Evolutionary conservation across 2,113 vertebrate species (phyloP).

Genomic region (Rhinolophus sinicus): DNA sequence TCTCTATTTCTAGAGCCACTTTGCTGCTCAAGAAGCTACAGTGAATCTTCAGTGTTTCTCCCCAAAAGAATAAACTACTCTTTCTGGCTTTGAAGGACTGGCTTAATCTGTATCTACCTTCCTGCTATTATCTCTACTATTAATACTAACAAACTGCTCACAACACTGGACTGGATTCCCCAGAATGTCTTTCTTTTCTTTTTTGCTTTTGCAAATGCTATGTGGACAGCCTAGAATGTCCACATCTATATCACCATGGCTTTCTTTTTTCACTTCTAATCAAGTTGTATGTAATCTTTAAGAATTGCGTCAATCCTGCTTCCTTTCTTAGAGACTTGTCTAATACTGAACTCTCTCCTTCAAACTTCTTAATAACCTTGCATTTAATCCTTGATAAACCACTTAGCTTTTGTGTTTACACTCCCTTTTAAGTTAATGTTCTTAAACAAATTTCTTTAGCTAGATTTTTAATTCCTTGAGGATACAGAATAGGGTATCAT

Average conservation of each 20-base stretch:
- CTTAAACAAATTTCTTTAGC: neutral
- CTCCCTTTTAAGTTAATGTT: neutral
- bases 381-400: neutral
- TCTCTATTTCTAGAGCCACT: neutral
- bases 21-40: neutral
- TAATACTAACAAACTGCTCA: neutral
- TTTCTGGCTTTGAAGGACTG: neutral
- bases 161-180: neutral
- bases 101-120: neutral
- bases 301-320: neutral
- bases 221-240: neutral
- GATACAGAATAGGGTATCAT: neutral
- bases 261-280: constrained; percentile 28
- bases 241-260: fast-evolving
- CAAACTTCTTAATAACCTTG: neutral
- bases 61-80: neutral
- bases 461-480: neutral
- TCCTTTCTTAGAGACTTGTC: neutral
- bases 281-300: neutral
- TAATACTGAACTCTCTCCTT: neutral
- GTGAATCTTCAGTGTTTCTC: neutral
- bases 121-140: neutral
- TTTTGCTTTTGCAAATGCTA: neutral
- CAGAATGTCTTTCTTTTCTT: neutral
- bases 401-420: neutral